Evolutionary conservation across 2,113 vertebrate species (phyloP).

Genomic region (Rhynchomys soricoides): DNA sequence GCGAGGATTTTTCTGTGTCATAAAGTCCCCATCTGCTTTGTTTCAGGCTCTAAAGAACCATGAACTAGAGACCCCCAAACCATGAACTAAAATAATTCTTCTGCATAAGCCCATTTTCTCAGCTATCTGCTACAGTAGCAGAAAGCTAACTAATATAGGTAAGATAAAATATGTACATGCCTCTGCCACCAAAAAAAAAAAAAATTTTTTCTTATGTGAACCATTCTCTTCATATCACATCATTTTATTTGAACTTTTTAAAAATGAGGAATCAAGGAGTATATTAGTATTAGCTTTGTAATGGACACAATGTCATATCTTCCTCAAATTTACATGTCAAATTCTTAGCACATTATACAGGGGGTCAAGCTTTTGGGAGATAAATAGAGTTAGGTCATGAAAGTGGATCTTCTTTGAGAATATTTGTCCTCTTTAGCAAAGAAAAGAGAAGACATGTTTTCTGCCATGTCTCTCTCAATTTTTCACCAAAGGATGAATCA

Average conservation of each 20-base stretch:
- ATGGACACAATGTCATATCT: background rate
- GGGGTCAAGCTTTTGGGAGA: background rate
- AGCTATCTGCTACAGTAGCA: background rate
- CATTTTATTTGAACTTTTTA: no score
- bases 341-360: background rate
- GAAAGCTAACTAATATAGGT: background rate
- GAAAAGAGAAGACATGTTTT: background rate
- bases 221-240: background rate
- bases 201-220: background rate
- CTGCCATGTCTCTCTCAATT: no score
- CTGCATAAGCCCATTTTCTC: background rate
- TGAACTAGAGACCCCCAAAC: background rate
- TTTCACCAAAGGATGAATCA: background rate
- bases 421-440: background rate
- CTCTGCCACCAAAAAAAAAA: background rate
- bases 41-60: background rate
- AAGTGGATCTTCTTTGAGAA: background rate
- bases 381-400: background rate
- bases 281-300: background rate
- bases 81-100: background rate
- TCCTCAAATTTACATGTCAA: background rate
- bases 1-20: background rate
- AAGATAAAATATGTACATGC: background rate
- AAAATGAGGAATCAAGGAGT: background rate
- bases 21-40: background rate